phyloP scores from a whole-genome alignment of 2,888 invertebrate genomes.

The Limenitis camilla region DNA sequence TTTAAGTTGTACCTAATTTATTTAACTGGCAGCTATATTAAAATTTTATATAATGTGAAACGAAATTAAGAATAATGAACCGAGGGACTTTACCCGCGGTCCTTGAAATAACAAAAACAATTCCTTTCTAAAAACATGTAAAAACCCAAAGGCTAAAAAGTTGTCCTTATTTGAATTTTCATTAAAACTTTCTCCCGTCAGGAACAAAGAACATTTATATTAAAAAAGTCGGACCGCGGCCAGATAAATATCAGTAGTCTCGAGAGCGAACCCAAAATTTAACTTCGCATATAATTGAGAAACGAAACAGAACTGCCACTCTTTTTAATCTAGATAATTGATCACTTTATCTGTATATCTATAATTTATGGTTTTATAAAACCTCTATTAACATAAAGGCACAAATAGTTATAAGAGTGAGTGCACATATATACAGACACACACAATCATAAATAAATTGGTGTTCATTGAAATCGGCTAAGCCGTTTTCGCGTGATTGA shows the following conservation, averaged over 20 bases:
- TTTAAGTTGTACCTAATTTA: too few relatives aligned
- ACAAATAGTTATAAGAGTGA: too few relatives aligned
- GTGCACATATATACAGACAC: too few relatives aligned
- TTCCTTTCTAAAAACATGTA: slow-evolving; percentile 45
- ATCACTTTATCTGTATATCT: too few relatives aligned
- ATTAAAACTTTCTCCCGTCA: slow-evolving; percentile 70
- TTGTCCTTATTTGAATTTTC: slow-evolving; percentile 71
- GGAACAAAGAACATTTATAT: slow-evolving; percentile 75
- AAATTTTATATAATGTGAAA: slow-evolving; percentile 12
- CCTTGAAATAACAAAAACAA: slow-evolving; percentile 59
- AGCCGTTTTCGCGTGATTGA: too few relatives aligned
- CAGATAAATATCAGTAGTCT: slow-evolving; percentile 75
- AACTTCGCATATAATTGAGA: slow-evolving; percentile 51
- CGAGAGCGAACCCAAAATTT: slow-evolving; percentile 68
- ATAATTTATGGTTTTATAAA: too few relatives aligned
- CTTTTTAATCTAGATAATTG: background rate
- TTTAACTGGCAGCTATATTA: too few relatives aligned
- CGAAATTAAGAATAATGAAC: slow-evolving; percentile 14
- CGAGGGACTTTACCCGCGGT: slow-evolving; percentile 26
- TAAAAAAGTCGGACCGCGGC: slow-evolving; percentile 71
- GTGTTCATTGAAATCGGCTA: too few relatives aligned
- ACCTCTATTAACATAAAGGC: too few relatives aligned
- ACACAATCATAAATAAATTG: too few relatives aligned
- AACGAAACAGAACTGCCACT: slow-evolving; percentile 35
- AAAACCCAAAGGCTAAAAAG: slow-evolving; percentile 64